Conservation (phyloP, 2,113 vertebrate genomes). For the Ornithorhynchus anatinus region DNA sequence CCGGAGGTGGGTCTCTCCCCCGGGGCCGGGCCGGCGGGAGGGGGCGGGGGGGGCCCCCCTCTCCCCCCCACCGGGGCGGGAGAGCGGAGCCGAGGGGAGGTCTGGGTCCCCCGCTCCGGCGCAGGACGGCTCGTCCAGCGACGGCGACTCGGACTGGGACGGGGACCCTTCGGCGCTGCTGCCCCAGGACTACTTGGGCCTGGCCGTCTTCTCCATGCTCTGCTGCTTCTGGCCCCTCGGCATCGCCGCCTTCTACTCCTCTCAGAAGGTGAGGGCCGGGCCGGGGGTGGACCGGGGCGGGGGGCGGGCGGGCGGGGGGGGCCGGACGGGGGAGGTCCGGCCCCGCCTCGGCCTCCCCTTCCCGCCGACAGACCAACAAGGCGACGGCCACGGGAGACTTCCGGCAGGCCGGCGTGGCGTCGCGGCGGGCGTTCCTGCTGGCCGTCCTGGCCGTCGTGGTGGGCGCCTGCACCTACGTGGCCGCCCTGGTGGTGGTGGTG, state of each 20-base stretch:
- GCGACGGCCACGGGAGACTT: constrained; percentile 84
- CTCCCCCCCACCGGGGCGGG: too few relatives aligned
- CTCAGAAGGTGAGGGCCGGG: constrained; percentile 79
- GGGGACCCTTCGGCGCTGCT: constrained; percentile 81
- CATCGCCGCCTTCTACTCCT: constrained; percentile 88
- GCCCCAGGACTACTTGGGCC: constrained; percentile 85
- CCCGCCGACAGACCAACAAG: constrained; percentile 81
- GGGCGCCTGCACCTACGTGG: constrained; percentile 83
- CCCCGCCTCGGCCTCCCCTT: not conserved
- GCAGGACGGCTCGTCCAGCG: constrained; percentile 78
- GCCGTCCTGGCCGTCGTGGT: constrained; percentile 85
- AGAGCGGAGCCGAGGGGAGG: too few relatives aligned
- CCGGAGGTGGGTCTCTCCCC: constrained; percentile 50
- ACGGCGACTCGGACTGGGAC: constrained; percentile 83
- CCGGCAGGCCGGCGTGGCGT: constrained; percentile 79
- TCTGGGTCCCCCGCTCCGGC: not conserved
- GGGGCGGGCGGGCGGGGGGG: not conserved
- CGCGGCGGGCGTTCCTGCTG: constrained; percentile 83
- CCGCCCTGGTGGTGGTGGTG: constrained; percentile 81
- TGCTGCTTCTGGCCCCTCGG: constrained; percentile 92
- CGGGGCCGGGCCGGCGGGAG: not conserved
- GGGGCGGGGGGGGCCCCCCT: not conserved
- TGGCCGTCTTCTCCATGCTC: constrained; percentile 91
- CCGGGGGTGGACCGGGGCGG: not conserved
- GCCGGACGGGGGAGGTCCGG: not conserved